Evolutionary conservation across 2,113 vertebrate genomes (phyloP), one percentile per base, ranked within the genome.

Genomic region (Rhadina sibilatrix): DNA sequence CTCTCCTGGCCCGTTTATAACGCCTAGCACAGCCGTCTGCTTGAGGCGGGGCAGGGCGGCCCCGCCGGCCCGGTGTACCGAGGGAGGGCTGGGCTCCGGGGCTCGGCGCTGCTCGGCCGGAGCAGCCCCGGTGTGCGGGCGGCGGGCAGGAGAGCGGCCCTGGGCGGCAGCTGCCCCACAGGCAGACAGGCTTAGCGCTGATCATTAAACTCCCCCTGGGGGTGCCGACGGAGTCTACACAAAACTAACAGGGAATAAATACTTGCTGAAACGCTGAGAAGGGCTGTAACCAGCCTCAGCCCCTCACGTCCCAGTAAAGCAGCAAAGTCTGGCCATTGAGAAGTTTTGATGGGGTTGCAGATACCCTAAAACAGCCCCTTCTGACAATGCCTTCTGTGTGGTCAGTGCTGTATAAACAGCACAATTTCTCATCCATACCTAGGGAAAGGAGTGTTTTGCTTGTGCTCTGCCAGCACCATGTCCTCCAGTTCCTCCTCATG

Each of bases 1-100:
- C n/a, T n/a, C n/a, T n/a, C n/a, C n/a, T n/a, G n/a, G n/a, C n/a
- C n/a, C n/a, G n/a, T n/a, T n/a, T n/a, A n/a, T n/a, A n/a, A n/a
- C n/a, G n/a, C n/a, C n/a, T 40, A 63, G 88, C 40, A 38, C 79
- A 54, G 8, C 77, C 89, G 52, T 87, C 81, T 96, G 86, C 80
- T 47, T 9, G 46, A 61, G 63, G 64, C 54, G 17, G 33, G n/a
- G 30, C 12, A 65, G 44, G 71, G n/a, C 35, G 59, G 20, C 28
- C 4, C 42, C n/a, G 40, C 37, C 35, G 59, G 46, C 25, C 31
- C 52, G 17, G 4, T 2, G 13, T 7, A 10, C 8, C 11, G 12
- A 11, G 54, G 10, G 3, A 35, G 33, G 59, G 31, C 17, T 16
- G 68, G 65, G 50, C 52, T 60, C 5, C n/a, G 56, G 69, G 14